Base-by-base conservation (phyloP, 1,140 invertebrate species). In the Idris sp. region DNA sequence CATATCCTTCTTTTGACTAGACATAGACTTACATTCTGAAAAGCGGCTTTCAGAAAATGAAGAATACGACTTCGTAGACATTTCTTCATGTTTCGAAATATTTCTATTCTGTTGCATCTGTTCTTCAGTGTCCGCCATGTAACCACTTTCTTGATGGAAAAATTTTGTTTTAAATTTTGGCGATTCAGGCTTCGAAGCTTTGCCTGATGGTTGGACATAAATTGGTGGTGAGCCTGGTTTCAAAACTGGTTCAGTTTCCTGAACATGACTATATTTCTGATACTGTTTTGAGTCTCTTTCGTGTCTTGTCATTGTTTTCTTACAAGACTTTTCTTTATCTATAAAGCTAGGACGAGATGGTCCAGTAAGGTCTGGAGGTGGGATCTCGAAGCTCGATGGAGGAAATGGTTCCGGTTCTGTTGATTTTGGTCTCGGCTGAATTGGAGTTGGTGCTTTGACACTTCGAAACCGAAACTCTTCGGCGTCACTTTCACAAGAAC, bases 91-190 rank as follows among this genome's bases (percentile, higher is more conserved):
- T 43, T 86, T 85, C 0, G 78, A 77, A n/a, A 82, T 76, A 26
- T 26, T 78, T 51, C 74, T 81, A 10, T 84, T 81, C 16, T 64
- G 64, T 49, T 68, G 19, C 64, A 73, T 73, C 25, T 74, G 90
- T 65, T 93, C 92, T 73, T 93, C 91, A 0, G 92, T 93, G 76
- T 93, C 92, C 1, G 92, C 92, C 79, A 91, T 91, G 73, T 93
- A 93, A 9, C 92, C 92, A 79, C 90, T 91, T 64, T 91, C 89
- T 81, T 89, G 78, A 33, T 88, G 81, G 15, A 84, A 85, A 41
- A 65, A 85, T 83, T 86, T 89, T 68, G 79, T 74, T 59, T 90
- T 90, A 2, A 86, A 83, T 78, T 91, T 91, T 3, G 90, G 89
- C 7, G 90, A 90, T 38, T 90, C 89, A 6, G 89, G 89, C 75